Evolutionary conservation across 1,140 invertebrate species (phyloP).

Genomic region (Neodiprion lecontei): DNA sequence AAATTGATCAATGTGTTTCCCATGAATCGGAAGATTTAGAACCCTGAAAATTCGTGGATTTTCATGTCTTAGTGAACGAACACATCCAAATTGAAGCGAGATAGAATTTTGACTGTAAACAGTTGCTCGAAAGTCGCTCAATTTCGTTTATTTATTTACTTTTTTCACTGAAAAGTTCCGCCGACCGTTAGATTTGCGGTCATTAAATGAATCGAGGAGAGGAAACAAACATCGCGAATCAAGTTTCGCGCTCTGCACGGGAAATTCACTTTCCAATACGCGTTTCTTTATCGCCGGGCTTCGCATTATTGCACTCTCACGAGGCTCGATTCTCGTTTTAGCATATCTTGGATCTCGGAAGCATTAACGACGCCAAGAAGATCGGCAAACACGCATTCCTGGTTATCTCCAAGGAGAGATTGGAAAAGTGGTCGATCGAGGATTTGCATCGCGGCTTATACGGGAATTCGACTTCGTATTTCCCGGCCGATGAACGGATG

Average conservation of each 20-base stretch:
- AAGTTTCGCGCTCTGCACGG: neutral
- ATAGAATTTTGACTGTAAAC: too few species aligned
- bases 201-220: too few species aligned
- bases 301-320: neutral
- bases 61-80: too few species aligned
- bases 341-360: constrained; percentile 39
- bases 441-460: constrained; percentile 18
- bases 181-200: too few species aligned
- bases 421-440: constrained; percentile 32
- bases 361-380: constrained; percentile 29
- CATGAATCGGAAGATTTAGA: too few species aligned
- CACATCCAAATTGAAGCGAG: too few species aligned
- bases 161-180: too few species aligned
- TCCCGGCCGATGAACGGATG: constrained; percentile 15
- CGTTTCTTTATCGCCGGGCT: neutral
- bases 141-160: too few species aligned
- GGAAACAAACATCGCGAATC: too few species aligned
- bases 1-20: too few species aligned
- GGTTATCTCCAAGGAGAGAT: constrained; percentile 16
- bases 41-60: too few species aligned
- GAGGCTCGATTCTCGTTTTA: constrained; percentile 22
- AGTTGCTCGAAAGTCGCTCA: too few species aligned
- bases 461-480: constrained; percentile 9
- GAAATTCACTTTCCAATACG: constrained; percentile 1
- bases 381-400: constrained; percentile 33